Percentiles rank a stretch among this genome's conserved stretches.
Evolutionary conservation across 2,113 vertebrate genomes (phyloP).

Genomic region (Protomyctophum bolini): DNA sequence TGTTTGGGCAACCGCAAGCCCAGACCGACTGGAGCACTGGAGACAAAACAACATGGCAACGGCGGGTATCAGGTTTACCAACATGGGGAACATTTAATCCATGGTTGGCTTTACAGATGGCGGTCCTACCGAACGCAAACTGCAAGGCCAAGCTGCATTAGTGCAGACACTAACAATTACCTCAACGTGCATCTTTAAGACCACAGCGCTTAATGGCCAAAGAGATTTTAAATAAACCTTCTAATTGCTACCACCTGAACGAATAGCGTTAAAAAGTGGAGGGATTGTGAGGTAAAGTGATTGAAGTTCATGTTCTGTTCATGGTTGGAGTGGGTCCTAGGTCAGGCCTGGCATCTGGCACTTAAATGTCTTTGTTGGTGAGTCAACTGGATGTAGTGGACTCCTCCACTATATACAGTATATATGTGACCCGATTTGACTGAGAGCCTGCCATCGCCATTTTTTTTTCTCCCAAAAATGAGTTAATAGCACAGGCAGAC

Average conservation of each 20-base stretch:
- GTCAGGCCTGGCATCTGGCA: conserved; percentile 18
- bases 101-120: conserved; percentile 39
- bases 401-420: background rate
- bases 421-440: too few species aligned
- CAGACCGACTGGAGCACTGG: conserved; percentile 49
- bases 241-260: background rate
- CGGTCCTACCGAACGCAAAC: conserved; percentile 34
- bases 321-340: background rate
- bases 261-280: conserved; percentile 10
- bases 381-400: background rate
- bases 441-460: too few species aligned
- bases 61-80: conserved; percentile 55
- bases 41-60: conserved; percentile 59
- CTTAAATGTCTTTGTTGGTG: conserved; percentile 19
- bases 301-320: background rate
- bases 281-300: background rate
- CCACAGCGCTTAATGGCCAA: background rate
- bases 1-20: conserved; percentile 62
- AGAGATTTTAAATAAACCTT: background rate
- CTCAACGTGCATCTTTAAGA: conserved; percentile 26
- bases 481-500: too few species aligned
- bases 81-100: conserved; percentile 55
- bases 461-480: too few species aligned
- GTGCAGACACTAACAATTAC: conserved; percentile 41
- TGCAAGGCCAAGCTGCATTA: conserved; percentile 25